Evolutionary conservation across 1,140 invertebrate species (phyloP).

Genomic region (Harlomillsia oculata): DNA sequence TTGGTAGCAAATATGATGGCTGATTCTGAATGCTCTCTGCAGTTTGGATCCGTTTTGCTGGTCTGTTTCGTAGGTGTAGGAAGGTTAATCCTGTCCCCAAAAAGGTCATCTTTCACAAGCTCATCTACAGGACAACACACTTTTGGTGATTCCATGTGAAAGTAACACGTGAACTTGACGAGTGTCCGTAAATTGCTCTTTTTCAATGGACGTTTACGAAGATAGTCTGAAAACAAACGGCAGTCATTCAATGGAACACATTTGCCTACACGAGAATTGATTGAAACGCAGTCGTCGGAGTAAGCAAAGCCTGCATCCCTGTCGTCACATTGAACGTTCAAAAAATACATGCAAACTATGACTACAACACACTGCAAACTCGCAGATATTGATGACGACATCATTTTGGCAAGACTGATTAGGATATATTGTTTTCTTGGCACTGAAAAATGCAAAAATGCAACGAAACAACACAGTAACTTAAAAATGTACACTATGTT

Average conservation of each 20-base stretch:
- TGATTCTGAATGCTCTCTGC: background rate
- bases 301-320: background rate
- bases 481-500: no score
- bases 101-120: background rate
- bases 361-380: no score
- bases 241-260: conserved; percentile 10
- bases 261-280: conserved; percentile 1
- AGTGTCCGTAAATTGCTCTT: conserved; percentile 8
- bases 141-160: conserved; percentile 8
- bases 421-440: no score
- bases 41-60: background rate
- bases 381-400: no score
- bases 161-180: conserved; percentile 14
- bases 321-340: no score
- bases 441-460: no score
- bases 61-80: background rate
- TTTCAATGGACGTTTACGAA: background rate
- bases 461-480: no score
- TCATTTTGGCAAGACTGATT: no score
- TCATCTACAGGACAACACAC: background rate
- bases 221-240: conserved; percentile 6
- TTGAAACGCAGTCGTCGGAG: conserved; percentile 7
- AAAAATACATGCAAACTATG: no score
- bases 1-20: background rate
- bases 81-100: background rate